Base-by-base conservation (phyloP, 2,113 vertebrate species). In the Brienomyrus longianalis region DNA sequence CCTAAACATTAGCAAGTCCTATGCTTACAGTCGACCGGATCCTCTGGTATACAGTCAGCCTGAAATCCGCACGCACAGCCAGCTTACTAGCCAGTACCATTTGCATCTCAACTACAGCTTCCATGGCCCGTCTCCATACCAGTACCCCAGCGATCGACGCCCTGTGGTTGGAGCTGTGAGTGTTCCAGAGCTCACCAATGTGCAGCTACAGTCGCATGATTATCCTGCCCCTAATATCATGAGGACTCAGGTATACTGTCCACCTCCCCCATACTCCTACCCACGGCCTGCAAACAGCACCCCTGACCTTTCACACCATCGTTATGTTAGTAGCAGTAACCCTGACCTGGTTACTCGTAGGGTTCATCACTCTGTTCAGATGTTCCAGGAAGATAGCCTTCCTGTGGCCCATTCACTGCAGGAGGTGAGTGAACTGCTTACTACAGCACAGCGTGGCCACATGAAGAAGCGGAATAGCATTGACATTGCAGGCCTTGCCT, bases 11-110 rank as follows among this genome's bases (percentile, higher is more conserved):
- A 96, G 98, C 84, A 98, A 95, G 92, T 98, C 98, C 0, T 98
- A 97, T 0, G 98, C 97, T 5, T 99, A 99, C 94, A 98, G 98
- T 93, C 93, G 98, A 90, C 97, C 98, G 0, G 98, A 98, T 52
- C 97, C 98, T 19, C 95, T 99, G 54, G 98, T 98, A 89, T 99
- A 99, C 94, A 99, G 98, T 93, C 98, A 99, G 83, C 98, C 98
- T 0, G 98, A 99, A 92, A 99, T 99, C 86, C 95, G 98, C 15
- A 98, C 99, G 89, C 97, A 98, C 0, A 95, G 96, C 5, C 96
- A 94, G 10, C 91, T 96, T 45, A 91, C 95, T 2, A 94, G 94
- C 70, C 97, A 97, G 92, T 97, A 96, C 84, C 97, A 97, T 0
- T 98, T 98, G 93, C 97, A 96, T 70, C 94, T 98, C 39, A 98